These are phyloP conservation scores for Hetaerina americana DNA, from an alignment of 1,140 invertebrate genomes.

Conservation along the genomic window DNA sequence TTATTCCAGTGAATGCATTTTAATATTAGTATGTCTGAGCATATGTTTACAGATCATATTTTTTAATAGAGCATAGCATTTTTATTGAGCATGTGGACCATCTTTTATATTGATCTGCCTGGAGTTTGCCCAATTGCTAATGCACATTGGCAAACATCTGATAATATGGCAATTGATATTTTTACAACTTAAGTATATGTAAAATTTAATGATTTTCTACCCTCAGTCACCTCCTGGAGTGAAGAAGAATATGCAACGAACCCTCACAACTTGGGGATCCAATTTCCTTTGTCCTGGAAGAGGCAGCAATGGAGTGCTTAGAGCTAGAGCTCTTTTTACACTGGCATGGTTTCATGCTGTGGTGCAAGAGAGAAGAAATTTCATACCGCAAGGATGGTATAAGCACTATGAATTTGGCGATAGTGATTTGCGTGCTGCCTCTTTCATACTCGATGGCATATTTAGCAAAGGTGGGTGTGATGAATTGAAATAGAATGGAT, in stretches of 20 bases:
- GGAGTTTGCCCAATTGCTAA: too few relatives aligned
- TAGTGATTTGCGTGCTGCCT: conserved; percentile 64
- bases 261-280: conserved; percentile 40
- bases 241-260: conserved; percentile 46
- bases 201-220: too few relatives aligned
- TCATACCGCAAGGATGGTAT: conserved; percentile 76
- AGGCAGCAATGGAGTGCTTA: conserved; percentile 31
- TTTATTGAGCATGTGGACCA: too few relatives aligned
- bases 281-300: conserved; percentile 29
- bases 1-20: too few relatives aligned
- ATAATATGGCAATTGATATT: too few relatives aligned
- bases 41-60: too few relatives aligned
- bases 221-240: conserved; percentile 49
- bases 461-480: conserved; percentile 29
- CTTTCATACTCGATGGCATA: conserved; percentile 53
- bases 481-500: too few relatives aligned
- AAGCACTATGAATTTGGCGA: conserved; percentile 85
- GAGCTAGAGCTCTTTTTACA: conserved; percentile 46
- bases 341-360: conserved; percentile 75
- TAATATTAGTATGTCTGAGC: too few relatives aligned
- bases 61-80: too few relatives aligned
- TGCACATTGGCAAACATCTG: too few relatives aligned
- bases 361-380: conserved; percentile 74
- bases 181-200: too few relatives aligned
- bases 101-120: too few relatives aligned